These are phyloP conservation scores for Sebastes fasciatus DNA, from an alignment of 2,113 vertebrate species.

Conservation along the genomic window DNA sequence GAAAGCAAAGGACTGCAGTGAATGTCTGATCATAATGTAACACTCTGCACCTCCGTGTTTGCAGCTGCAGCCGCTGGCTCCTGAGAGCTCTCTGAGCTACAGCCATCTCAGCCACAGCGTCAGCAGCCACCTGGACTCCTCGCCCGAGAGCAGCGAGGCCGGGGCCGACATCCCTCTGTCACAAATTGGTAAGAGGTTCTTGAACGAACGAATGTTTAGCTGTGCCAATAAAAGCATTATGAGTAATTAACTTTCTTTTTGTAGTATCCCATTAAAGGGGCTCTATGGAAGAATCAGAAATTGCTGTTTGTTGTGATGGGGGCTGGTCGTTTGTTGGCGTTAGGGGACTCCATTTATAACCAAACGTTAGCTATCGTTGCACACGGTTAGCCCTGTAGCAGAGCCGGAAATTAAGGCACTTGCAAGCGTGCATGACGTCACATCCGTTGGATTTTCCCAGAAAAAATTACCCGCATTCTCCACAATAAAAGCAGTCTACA, in stretches of 20 bases:
- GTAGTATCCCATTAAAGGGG: no score
- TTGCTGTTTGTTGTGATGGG: no score
- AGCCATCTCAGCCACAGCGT: conserved; percentile 85
- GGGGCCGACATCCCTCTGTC: conserved; percentile 79
- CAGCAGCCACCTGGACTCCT: conserved; percentile 86
- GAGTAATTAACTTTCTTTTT: not conserved
- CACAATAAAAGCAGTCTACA: no score
- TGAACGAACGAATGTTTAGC: not conserved
- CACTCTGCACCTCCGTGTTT: conserved; percentile 7
- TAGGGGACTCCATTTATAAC: no score
- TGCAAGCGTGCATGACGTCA: no score
- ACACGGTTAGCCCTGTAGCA: no score
- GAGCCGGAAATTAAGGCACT: no score
- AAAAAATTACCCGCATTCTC: no score
- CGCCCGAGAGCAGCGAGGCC: conserved; percentile 87
- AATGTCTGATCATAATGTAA: not conserved
- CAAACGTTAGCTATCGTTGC: no score
- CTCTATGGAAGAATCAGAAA: no score
- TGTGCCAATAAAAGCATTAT: not conserved
- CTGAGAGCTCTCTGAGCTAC: conserved; percentile 80
- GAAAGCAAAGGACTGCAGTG: conserved; percentile 11
- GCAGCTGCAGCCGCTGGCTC: conserved; percentile 75
- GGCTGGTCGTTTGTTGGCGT: no score
- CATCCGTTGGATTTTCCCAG: no score
- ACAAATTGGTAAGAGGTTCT: conserved; percentile 77